phyloP scores from a whole-genome alignment of 2,797 vertebrate genomes.

The Benthosema pterotum region DNA sequence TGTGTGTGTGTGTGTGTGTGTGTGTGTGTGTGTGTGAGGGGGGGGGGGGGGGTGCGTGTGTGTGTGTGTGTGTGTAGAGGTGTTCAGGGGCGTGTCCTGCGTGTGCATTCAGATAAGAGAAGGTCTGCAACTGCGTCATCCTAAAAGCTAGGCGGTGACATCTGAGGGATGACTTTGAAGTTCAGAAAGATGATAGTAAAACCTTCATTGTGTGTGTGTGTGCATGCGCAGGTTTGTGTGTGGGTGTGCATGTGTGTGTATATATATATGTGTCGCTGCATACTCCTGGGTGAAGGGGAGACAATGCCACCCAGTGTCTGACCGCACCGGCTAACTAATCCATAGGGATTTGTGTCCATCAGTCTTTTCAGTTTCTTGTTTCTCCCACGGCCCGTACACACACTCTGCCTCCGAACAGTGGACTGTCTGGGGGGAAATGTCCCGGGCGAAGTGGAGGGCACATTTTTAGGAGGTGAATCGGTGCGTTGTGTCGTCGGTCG shows the following conservation, averaged over 20 bases:
- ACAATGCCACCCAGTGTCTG: constrained; percentile 54
- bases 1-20: background rate
- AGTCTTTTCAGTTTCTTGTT: constrained; percentile 63
- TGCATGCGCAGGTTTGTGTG: constrained; percentile 11
- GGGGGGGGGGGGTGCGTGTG: background rate
- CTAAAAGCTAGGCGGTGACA: constrained; percentile 55
- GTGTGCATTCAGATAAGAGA: constrained; percentile 43
- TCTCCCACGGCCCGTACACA: constrained; percentile 13
- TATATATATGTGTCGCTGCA: too few species aligned
- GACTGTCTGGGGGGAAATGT: constrained; percentile 35
- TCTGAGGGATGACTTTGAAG: constrained; percentile 58
- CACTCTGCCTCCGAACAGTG: constrained; percentile 50
- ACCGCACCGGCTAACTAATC: constrained; percentile 69
- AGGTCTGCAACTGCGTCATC: constrained; percentile 25
- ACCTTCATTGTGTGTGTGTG: constrained; percentile 14
- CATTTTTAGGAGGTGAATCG: constrained; percentile 63
- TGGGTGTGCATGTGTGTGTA: constrained; percentile 1
- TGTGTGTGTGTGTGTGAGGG: background rate
- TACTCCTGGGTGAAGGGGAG: constrained; percentile 12
- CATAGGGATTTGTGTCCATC: constrained; percentile 65
- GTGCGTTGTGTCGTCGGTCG: constrained; percentile 57
- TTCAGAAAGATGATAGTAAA: constrained; percentile 46
- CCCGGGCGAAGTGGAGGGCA: constrained; percentile 32
- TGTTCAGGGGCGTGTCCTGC: constrained; percentile 5
- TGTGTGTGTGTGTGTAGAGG: background rate